phyloP scores from a whole-genome alignment of 2,113 vertebrate species.

The Hyaena hyaena region DNA sequence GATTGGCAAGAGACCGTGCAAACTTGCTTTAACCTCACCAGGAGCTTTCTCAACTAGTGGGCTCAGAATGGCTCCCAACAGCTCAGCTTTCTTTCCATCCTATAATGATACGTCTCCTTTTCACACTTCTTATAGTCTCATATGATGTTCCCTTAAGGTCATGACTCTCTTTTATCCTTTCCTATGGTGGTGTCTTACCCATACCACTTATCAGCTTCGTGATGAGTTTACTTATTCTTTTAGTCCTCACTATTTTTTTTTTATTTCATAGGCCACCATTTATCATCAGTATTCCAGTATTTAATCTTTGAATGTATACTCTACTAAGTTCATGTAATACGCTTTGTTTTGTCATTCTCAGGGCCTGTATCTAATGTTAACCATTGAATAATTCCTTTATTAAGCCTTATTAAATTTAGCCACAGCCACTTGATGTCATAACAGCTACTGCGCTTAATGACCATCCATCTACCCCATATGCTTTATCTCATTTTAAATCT shows the following conservation, averaged over 20 bases:
- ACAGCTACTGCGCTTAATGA: not conserved
- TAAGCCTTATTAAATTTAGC: not conserved
- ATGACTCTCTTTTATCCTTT: not conserved
- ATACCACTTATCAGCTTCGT: not conserved
- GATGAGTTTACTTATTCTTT: not conserved
- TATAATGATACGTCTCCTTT: fast-evolving
- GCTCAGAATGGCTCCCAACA: too few species aligned
- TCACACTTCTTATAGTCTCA: not conserved
- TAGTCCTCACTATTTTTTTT: not conserved
- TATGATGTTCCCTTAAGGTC: not conserved
- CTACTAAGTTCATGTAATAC: not conserved
- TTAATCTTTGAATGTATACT: not conserved
- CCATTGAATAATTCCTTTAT: not conserved
- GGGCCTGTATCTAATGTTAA: not conserved
- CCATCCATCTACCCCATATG: not conserved
- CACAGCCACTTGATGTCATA: not conserved
- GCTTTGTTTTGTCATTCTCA: not conserved
- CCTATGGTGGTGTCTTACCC: too few species aligned
- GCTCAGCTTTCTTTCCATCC: not conserved
- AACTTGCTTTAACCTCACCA: too few species aligned
- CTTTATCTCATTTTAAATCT: not conserved
- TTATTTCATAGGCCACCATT: not conserved
- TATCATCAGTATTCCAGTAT: not conserved
- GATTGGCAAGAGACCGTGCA: too few species aligned
- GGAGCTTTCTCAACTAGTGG: too few species aligned